These are phyloP conservation scores for Borostomias antarcticus DNA, from an alignment of 2,797 vertebrate genomes.

Conservation along the genomic window DNA sequence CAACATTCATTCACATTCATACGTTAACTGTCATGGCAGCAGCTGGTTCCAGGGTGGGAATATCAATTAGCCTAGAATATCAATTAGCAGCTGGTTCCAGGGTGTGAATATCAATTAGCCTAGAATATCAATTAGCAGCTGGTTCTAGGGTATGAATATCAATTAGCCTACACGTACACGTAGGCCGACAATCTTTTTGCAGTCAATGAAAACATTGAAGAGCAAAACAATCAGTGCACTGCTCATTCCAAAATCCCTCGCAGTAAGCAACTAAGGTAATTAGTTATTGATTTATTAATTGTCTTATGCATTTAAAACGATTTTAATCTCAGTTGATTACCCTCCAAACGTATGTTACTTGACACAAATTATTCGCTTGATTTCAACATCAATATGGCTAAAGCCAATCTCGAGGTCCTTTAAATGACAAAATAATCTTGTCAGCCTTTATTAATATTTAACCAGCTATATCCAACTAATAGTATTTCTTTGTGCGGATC, in stretches of 20 bases:
- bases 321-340: slow-evolving; percentile 32
- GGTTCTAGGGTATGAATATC: slow-evolving; percentile 23
- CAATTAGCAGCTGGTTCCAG: slow-evolving; percentile 3
- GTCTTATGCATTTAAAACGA: slow-evolving; percentile 33
- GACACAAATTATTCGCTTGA: slow-evolving; percentile 37
- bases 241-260: too few relatives aligned
- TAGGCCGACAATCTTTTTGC: background rate
- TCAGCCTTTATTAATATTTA: background rate
- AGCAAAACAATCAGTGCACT: slow-evolving; percentile 15
- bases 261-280: too few relatives aligned
- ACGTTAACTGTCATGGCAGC: slow-evolving; percentile 21
- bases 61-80: slow-evolving; percentile 36
- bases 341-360: too few relatives aligned
- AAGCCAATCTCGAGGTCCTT: background rate
- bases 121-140: background rate
- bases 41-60: slow-evolving; percentile 17
- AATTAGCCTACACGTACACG: too few relatives aligned
- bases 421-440: background rate
- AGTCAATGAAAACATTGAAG: slow-evolving; percentile 41
- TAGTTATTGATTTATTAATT: slow-evolving; percentile 43
- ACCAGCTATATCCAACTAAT: slow-evolving; percentile 29
- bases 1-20: too few relatives aligned
- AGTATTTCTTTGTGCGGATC: background rate
- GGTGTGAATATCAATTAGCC: slow-evolving; percentile 28
- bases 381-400: slow-evolving; percentile 14